These are phyloP conservation scores for Zaprionus vittiger DNA, from an alignment of 1,140 invertebrate species.

Conservation along the genomic window DNA sequence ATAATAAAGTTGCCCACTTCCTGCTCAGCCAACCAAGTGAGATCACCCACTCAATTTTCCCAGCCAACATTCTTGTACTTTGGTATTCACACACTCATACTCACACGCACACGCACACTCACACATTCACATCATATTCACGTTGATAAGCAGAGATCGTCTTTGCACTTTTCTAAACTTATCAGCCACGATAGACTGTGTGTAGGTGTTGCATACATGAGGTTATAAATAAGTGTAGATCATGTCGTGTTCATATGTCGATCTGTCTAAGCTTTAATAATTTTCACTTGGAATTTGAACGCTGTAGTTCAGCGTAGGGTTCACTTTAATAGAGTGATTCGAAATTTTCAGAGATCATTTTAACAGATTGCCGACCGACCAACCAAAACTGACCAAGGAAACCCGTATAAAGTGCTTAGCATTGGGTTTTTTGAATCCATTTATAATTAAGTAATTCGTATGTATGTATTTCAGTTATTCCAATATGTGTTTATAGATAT, in stretches of 20 bases:
- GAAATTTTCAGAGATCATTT: slow-evolving; percentile 49
- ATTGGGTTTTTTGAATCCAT: not conserved
- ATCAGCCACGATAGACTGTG: slow-evolving; percentile 50
- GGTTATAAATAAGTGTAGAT: slow-evolving; percentile 69
- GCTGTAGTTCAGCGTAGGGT: slow-evolving; percentile 58
- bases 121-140: slow-evolving; percentile 15
- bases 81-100: slow-evolving; percentile 16
- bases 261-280: slow-evolving; percentile 64
- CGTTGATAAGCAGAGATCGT: slow-evolving; percentile 57
- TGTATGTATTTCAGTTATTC: not conserved
- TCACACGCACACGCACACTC: not conserved
- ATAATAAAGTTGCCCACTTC: slow-evolving; percentile 19
- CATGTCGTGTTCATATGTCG: slow-evolving; percentile 49
- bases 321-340: slow-evolving; percentile 60
- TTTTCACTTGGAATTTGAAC: slow-evolving; percentile 78
- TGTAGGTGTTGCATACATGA: slow-evolving; percentile 56
- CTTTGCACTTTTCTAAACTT: slow-evolving; percentile 57
- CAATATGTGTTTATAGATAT: slow-evolving; percentile 22
- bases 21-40: slow-evolving; percentile 30
- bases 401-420: slow-evolving; percentile 48
- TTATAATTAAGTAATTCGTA: slow-evolving; percentile 28
- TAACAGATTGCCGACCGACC: slow-evolving; percentile 41
- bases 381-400: slow-evolving; percentile 23
- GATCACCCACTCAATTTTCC: slow-evolving; percentile 50
- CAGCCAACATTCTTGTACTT: slow-evolving; percentile 42